Base-by-base conservation (phyloP, 2,113 vertebrate species). In the Corythornis cristatus region DNA sequence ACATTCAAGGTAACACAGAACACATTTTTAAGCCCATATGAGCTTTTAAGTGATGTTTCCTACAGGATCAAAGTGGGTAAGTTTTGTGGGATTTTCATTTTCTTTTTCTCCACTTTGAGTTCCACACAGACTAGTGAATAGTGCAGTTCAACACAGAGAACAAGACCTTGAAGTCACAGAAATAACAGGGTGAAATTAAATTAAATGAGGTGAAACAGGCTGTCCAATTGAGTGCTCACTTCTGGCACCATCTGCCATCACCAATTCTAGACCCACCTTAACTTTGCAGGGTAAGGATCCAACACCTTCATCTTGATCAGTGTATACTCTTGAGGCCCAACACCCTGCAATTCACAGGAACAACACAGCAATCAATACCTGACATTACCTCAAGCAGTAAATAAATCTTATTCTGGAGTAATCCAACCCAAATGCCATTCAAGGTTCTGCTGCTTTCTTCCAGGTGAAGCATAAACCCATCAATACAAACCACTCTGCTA, bases 291-390 rank as follows among this genome's bases (percentile, higher is more conserved):
- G 81, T 98, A 99, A 13, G 99, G 99, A 42, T 99, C 99, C 48
- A 99, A 95, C 31, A 99, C 97, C 97, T 99, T 99, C 98, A 99
- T 98, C 98, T 99, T 99, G 90, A 99, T 97, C 33, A 99, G 97
- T 0, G 99, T 99, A 75, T 99, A 99, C 93, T 99, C 99, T 79
- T 99, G 99, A 94, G 99, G 99, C 76, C 98, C 99, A 19, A 99
- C 98, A 95, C 99, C 99, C 99, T 99, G 82, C 17, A 82, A 87
- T 93, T 57, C 85, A 88, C 81, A 92, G 29, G 81, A 72, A 95
- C 11, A 96, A 67, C 12, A 42, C 31, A 95, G 80, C 18, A 83
- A 68, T 96, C 29, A 95, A 8, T 40, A 81, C 6, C 26, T 4
- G 25, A 50, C 79, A 81, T 6, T n/a, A 35, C 72, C 46, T 72